Base-by-base conservation (phyloP, 2,797 vertebrate genomes). In the Salmo trutta region DNA sequence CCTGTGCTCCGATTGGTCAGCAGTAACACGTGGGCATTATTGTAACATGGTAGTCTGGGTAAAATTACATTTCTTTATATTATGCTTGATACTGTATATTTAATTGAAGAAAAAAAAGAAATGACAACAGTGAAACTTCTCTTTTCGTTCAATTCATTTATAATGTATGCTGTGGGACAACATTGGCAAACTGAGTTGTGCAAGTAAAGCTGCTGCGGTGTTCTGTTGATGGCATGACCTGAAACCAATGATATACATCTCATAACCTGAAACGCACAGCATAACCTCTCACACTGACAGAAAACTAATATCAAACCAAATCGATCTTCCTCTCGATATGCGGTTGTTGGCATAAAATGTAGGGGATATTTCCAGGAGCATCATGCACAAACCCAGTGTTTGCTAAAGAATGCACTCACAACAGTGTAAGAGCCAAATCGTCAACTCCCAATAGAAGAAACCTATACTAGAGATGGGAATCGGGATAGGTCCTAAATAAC, bases 171-270 rank as follows among this genome's bases (percentile, higher is more conserved):
- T 87, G 87, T 90, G 86, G 87, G 84, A 88, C 86, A 90, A 88
- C 87, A 90, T 93, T 90, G 92, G 91, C 91, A 93, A 91, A 91
- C 81, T 85, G 84, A 84, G 81, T 77, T 92, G 89, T 91, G 86
- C 84, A 92, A 88, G 83, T 84, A 84, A 76, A 88, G 75, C 75
- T 83, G 77, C 82, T 78, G 82, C 83, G 79, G 79, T 77, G 17
- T 77, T 77, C 51, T 79, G 77, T 83, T 19, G 75, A 86, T 85
- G 88, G 72, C 81, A 66, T 75, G 80, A 73, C 88, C 84, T 87
- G 89, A 89, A 88, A 88, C 19, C 54, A 15, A 56, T 56, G 19
- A 4, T 56, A 10, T 56, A 56, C 1, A 41, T 1, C 33, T 36
- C 33, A 36, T 36, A 6, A 36, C 36, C 6, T 36, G 36, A 36